Conservation (phyloP, 2,797 vertebrate genomes). For the Neosilurus mollespiculum region DNA sequence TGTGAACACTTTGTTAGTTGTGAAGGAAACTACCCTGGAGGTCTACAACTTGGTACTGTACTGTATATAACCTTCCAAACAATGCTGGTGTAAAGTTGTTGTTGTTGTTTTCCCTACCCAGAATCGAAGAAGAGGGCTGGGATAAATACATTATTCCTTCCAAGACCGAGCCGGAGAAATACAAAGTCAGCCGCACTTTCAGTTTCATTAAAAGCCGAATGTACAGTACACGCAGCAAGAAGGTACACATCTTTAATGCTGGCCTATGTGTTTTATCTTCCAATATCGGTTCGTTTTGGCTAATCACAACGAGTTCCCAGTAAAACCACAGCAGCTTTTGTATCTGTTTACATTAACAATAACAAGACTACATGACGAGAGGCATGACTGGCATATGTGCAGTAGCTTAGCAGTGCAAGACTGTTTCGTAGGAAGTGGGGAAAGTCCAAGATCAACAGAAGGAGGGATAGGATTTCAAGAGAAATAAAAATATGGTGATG, state of each 20-base stretch:
- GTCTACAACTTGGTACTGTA: neutral
- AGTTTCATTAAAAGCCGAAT: slow-evolving; percentile 94
- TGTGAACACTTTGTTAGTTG: neutral
- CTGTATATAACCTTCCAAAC: neutral
- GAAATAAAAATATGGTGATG: too few relatives aligned
- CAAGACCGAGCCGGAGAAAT: slow-evolving; percentile 89
- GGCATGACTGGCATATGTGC: too few relatives aligned
- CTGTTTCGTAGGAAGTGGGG: too few relatives aligned
- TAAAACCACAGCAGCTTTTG: too few relatives aligned
- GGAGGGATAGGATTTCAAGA: too few relatives aligned
- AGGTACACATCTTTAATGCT: slow-evolving; percentile 62
- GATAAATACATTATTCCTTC: slow-evolving; percentile 81
- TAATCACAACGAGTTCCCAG: too few relatives aligned
- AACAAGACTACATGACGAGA: too few relatives aligned
- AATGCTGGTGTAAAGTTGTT: neutral
- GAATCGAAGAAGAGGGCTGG: slow-evolving; percentile 89
- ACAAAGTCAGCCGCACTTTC: slow-evolving; percentile 93
- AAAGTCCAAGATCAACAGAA: too few relatives aligned
- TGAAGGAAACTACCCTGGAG: neutral
- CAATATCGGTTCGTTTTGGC: too few relatives aligned
- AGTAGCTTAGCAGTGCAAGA: too few relatives aligned
- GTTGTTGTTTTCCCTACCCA: slow-evolving; percentile 50
- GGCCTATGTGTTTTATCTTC: too few relatives aligned
- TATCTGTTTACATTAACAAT: too few relatives aligned
- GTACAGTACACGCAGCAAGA: slow-evolving; percentile 89